Conservation (phyloP, 2,113 vertebrate species). For the Pituophis catenifer region DNA sequence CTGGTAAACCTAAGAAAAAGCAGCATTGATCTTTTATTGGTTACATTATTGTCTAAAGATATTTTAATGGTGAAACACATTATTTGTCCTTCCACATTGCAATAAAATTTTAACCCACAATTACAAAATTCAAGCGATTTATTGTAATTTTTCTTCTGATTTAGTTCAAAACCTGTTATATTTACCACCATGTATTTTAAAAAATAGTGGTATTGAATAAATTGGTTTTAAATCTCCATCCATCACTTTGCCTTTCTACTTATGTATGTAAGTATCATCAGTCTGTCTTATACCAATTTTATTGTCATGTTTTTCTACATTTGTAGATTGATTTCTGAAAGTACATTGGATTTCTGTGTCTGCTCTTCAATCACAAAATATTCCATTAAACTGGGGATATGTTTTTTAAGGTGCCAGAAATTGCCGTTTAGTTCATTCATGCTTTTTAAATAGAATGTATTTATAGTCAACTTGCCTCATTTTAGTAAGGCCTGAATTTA, state of each 20-base stretch:
- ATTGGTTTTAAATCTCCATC: background rate
- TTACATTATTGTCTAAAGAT: constrained; percentile 43
- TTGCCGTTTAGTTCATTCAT: background rate
- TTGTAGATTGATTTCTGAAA: background rate
- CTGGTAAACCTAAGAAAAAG: constrained; percentile 45
- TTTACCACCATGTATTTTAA: background rate
- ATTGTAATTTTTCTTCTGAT: background rate
- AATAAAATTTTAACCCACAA: constrained; percentile 9
- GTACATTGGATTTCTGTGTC: background rate
- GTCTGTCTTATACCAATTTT: background rate
- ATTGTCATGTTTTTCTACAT: constrained; percentile 22
- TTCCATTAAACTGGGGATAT: background rate
- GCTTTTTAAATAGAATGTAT: background rate
- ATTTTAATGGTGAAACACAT: constrained; percentile 44
- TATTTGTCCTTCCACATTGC: constrained; percentile 42
- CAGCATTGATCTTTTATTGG: constrained; percentile 46
- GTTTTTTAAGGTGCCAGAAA: background rate
- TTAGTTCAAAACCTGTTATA: background rate
- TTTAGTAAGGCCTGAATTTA: constrained; percentile 10
- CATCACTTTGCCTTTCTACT: background rate
- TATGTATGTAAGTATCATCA: background rate
- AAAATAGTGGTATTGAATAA: background rate
- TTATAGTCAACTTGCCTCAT: background rate
- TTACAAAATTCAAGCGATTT: constrained; percentile 37
- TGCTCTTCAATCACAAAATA: constrained; percentile 27